phyloP scores from a whole-genome alignment of 2,797 vertebrate genomes.

The Cuniculus paca region DNA sequence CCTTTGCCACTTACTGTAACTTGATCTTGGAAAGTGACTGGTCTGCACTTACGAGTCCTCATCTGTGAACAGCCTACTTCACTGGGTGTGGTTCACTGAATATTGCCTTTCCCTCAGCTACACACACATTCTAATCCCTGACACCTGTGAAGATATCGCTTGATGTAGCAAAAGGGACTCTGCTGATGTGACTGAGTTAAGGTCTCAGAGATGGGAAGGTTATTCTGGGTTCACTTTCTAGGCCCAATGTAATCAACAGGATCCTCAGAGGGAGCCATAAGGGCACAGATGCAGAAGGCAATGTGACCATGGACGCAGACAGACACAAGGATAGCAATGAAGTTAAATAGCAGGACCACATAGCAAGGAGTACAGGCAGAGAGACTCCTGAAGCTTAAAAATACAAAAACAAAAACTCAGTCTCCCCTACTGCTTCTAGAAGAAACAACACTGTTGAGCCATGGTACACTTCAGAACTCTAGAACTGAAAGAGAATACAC shows the following conservation, averaged over 20 bases:
- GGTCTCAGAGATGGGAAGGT: neutral
- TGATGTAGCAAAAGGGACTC: neutral
- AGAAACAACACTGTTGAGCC: neutral
- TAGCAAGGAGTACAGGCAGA: neutral
- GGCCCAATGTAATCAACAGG: neutral
- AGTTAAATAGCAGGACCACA: neutral
- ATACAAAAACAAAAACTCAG: neutral
- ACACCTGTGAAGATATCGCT: neutral
- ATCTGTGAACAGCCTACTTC: constrained; percentile 38
- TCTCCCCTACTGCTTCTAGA: neutral
- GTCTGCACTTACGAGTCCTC: neutral
- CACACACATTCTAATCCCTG: neutral
- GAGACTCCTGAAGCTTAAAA: neutral
- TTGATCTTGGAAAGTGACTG: constrained; percentile 25
- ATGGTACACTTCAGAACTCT: constrained; percentile 20
- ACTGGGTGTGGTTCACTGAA: neutral
- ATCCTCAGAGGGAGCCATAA: neutral
- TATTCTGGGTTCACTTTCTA: neutral
- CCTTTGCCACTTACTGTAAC: constrained; percentile 11
- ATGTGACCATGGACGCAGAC: neutral
- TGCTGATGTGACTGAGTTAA: neutral
- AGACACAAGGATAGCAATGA: neutral
- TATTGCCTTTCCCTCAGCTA: neutral
- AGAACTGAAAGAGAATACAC: neutral
- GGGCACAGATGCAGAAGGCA: neutral